Base-by-base conservation (phyloP, 2,797 vertebrate genomes). In the Danio tinwini region DNA sequence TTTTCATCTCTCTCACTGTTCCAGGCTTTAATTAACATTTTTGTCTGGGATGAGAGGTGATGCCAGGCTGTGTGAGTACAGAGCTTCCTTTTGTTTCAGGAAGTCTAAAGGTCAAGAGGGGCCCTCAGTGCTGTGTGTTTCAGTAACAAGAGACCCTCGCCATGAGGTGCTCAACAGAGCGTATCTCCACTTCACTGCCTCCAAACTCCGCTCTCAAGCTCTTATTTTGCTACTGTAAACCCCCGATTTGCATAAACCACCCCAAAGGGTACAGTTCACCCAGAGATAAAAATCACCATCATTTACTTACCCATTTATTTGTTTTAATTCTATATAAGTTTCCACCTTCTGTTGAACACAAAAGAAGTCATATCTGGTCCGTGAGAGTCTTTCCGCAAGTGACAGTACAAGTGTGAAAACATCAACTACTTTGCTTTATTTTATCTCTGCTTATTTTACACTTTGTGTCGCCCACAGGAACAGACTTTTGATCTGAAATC, bases 1-100 rank as follows among this genome's bases (percentile, higher is more conserved):
- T 65, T 29, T 17, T 37, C 39, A 45, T 53, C 16, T 56, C 42
- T 64, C 4, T 44, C 53, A 8, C 42, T 79, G 52, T 62, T 78
- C 58, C 62, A 88, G 87, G 83, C 87, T 89, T 89, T 91, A 91
- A 92, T 93, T 93, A 92, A 91, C 88, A 90, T 92, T 92, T 90
- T 88, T 88, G 84, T 65, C 88, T 88, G 78, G 88, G 76, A 87
- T 85, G 87, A 87, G 88, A 53, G 81, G 14, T 74, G 70, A 83
- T 88, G 75, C 62, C 84, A 87, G 81, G 70, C 76, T 88, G 82
- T 45, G 47, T 87, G 81, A 74, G 70, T 29, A 80, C 70, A 74
- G 78, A 65, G 55, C 29, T 16, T 47, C 37, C 70, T 80, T 90
- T 92, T 93, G 92, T 93, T 89, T 84, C 80, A 62, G 44, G 42